phyloP scores from a whole-genome alignment of 2,113 vertebrate species.

The Nesoenas mayeri region DNA sequence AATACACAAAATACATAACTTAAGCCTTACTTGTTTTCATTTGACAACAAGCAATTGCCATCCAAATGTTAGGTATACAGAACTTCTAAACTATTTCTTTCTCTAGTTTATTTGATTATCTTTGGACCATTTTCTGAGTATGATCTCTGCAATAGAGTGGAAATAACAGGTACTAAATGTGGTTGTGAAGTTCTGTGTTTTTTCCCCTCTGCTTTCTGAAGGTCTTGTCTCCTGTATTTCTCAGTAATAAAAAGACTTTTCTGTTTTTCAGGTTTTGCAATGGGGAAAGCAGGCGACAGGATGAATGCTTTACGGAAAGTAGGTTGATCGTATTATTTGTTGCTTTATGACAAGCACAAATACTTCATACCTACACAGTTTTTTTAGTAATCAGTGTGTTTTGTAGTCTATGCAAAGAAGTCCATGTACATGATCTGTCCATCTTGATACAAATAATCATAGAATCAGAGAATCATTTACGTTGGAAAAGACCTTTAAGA shows the following conservation, averaged over 20 bases:
- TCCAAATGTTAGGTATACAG: neutral
- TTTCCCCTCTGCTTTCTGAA: neutral
- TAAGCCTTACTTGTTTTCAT: neutral
- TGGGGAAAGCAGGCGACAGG: constrained; percentile 89
- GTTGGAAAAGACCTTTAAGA: neutral
- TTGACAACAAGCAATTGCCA: neutral
- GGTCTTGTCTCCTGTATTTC: neutral
- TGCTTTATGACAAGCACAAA: neutral
- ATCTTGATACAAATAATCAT: neutral
- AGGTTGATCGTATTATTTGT: neutral
- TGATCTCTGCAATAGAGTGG: neutral
- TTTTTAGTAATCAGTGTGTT: neutral
- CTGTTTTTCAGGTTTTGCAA: constrained; percentile 85
- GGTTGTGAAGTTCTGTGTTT: neutral
- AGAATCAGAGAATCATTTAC: neutral
- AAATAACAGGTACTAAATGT: neutral
- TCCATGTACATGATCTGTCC: neutral
- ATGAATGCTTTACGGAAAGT: constrained; percentile 91
- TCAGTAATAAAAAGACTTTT: neutral
- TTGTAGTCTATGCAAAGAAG: neutral
- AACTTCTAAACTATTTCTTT: neutral
- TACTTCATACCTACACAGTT: neutral
- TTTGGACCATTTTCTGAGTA: neutral
- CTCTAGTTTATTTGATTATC: neutral
- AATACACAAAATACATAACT: neutral